phyloP scores from a whole-genome alignment of 1,140 invertebrate species.

The Eumaeus atala region DNA sequence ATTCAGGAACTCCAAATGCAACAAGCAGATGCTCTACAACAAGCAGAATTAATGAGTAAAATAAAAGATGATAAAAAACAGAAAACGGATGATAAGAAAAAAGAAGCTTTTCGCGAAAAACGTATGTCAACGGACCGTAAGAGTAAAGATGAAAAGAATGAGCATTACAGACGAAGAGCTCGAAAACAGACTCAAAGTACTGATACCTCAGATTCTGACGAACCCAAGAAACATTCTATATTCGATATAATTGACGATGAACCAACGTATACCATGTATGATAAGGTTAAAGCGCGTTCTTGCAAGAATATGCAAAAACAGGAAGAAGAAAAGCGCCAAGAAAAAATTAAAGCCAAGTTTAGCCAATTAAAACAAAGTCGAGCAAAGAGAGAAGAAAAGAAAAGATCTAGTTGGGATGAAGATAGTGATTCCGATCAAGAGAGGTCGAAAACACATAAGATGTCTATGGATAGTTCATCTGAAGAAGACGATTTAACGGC shows the following conservation, averaged over 20 bases:
- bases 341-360: constrained; percentile 91
- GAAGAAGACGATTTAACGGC: constrained; percentile 72
- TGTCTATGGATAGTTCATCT: constrained; percentile 74
- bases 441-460: constrained; percentile 64
- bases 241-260: constrained; percentile 93
- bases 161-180: constrained; percentile 65
- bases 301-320: constrained; percentile 94
- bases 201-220: constrained; percentile 81
- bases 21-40: constrained; percentile 63
- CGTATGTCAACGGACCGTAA: constrained; percentile 72
- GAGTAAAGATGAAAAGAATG: constrained; percentile 68
- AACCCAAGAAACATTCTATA: constrained; percentile 91
- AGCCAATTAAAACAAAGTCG: constrained; percentile 90
- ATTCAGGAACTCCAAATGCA: constrained; percentile 68
- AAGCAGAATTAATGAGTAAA: constrained; percentile 50
- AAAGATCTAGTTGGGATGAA: constrained; percentile 90
- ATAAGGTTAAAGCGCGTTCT: constrained; percentile 96
- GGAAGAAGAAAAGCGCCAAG: constrained; percentile 90
- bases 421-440: constrained; percentile 79
- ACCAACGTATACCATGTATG: constrained; percentile 97
- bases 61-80: constrained; percentile 65
- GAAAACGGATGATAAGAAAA: constrained; percentile 68
- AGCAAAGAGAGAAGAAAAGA: constrained; percentile 90
- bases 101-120: constrained; percentile 67
- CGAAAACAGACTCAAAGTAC: constrained; percentile 74